phyloP scores from a whole-genome alignment of 1,140 invertebrate genomes.

The Philaenus spumarius region DNA sequence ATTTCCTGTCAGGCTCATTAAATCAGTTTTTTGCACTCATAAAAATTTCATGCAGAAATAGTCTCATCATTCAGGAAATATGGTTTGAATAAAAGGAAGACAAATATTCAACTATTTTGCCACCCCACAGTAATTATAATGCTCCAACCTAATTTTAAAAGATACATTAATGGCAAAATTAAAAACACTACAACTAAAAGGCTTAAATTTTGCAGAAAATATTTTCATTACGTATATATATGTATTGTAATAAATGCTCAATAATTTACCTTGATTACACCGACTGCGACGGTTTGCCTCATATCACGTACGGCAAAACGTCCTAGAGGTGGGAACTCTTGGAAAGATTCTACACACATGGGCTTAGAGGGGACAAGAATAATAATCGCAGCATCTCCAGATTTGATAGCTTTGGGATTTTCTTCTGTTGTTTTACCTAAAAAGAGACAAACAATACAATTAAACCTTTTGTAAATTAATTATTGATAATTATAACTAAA shows the following conservation, averaged over 20 bases:
- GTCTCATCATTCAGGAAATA: neutral
- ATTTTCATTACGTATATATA: no score
- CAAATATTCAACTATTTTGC: no score
- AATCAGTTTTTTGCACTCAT: neutral
- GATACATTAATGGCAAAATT: no score
- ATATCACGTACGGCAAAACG: slow-evolving; percentile 99
- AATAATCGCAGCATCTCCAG: slow-evolving; percentile 94
- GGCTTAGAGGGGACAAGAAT: slow-evolving; percentile 89
- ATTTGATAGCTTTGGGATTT: slow-evolving; percentile 85
- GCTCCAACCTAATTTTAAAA: no score
- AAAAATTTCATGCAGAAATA: neutral
- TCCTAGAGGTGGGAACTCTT: slow-evolving; percentile 94
- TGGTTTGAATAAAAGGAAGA: no score
- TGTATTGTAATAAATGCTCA: no score
- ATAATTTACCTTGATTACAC: slow-evolving; percentile 81
- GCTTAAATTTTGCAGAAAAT: no score
- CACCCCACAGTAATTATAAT: no score
- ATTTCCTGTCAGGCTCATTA: neutral
- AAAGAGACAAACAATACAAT: slow-evolving; percentile 5
- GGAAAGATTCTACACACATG: slow-evolving; percentile 96
- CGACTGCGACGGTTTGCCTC: slow-evolving; percentile 98
- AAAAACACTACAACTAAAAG: no score
- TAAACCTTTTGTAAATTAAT: neutral
- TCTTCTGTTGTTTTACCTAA: slow-evolving; percentile 72
- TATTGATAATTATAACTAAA: no score